Evolutionary conservation across 2,113 vertebrate species (phyloP), one percentile per base, ranked within the genome.

Genomic region (Microcebus tavaratra): DNA sequence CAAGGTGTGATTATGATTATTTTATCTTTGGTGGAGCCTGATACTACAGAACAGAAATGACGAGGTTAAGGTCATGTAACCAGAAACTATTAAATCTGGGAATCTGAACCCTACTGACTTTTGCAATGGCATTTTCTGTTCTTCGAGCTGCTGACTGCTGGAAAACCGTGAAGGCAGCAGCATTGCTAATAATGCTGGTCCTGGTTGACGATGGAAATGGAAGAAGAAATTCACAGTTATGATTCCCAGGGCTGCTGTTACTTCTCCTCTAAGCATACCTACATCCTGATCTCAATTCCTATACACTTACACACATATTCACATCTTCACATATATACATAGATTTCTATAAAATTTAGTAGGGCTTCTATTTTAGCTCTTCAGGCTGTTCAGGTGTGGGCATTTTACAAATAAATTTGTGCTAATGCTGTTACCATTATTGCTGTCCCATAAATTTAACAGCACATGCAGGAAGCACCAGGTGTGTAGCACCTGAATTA

Each of bases 351-450:
- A 92, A 96, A 95, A 87, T 96, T 88, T 82, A 92, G 92, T 72
- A 92, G 85, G 67, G 61, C 34, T 96, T 97, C 97, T 96, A 61
- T 82, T 94, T 95, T 53, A 83, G 81, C 86, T 97, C 88, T 96
- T 94, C 70, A 84, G 73, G 70, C 83, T 96, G 55, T 92, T 98
- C 94, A 87, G 90, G 23, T 94, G 63, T 78, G 61, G 67, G 39
- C 57, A 88, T 88, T 97, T 97, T 96, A 86, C 95, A 97, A 91
- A 96, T 97, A 97, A 96, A 85, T 78, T 76, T 0, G 39, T 11
- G 27, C 61, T 97, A 87, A 92, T 94, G 57, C 57, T 95, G 82
- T 91, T 92, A 96, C 94, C 91, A 31, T 96, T 95, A 96, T 80
- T 89, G 88, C 72, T 61, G 3, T 65, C 31, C 92, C n/a, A 2